Conservation (phyloP, 1,140 invertebrate species). For the Lepidurus arcticus region DNA sequence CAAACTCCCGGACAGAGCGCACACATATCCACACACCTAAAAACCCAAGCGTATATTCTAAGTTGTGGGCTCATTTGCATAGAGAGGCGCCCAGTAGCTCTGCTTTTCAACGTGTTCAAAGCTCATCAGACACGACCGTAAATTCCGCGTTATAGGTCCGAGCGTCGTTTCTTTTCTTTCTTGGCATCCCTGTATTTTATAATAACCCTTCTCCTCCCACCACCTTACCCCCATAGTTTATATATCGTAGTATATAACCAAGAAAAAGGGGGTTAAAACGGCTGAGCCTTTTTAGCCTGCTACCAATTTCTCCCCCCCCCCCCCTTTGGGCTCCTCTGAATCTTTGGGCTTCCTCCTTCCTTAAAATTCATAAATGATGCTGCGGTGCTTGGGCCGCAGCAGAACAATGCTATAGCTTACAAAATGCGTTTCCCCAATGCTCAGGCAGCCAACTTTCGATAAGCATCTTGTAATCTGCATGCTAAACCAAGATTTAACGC, state of each 20-base stretch:
- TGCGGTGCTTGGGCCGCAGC: not conserved
- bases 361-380: not conserved
- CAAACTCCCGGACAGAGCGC: slow-evolving; percentile 17
- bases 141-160: slow-evolving; percentile 1
- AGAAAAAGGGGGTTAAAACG: not conserved
- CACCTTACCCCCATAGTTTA: not conserved
- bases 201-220: not conserved
- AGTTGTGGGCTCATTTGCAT: slow-evolving; percentile 21
- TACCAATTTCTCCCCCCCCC: not conserved
- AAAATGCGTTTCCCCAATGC: not conserved
- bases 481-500: slow-evolving; percentile 21
- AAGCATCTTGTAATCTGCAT: slow-evolving; percentile 22
- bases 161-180: slow-evolving; percentile 16
- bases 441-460: slow-evolving; percentile 12
- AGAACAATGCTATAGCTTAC: slow-evolving; percentile 1
- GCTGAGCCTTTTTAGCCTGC: not conserved
- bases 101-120: slow-evolving; percentile 22
- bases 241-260: not conserved
- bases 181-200: not conserved
- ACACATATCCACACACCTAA: slow-evolving; percentile 14
- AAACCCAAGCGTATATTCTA: slow-evolving; percentile 1
- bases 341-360: not conserved
- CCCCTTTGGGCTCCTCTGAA: not conserved
- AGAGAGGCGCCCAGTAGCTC: slow-evolving; percentile 12
- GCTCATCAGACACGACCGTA: slow-evolving; percentile 20